phyloP scores from a whole-genome alignment of 2,888 invertebrate species.

The Pseudoips prasinana region DNA sequence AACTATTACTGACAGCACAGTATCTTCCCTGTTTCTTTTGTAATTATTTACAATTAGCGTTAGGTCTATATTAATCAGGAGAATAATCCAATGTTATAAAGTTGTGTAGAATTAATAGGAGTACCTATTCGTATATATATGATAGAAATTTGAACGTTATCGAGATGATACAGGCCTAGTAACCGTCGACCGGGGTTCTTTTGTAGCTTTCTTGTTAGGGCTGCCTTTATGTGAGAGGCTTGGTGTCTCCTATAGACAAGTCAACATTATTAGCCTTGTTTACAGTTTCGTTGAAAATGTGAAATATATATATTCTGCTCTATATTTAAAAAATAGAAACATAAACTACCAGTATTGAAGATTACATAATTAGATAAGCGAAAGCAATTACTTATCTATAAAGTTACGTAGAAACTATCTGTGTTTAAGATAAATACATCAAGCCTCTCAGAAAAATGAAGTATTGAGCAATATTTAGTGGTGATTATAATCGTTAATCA shows the following conservation, averaged over 20 bases:
- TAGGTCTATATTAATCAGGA: conserved; percentile 61
- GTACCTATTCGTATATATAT: conserved; percentile 51
- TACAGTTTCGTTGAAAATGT: too few relatives aligned
- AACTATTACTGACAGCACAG: conserved; percentile 56
- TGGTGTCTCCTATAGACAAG: conserved; percentile 2
- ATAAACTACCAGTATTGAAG: too few relatives aligned
- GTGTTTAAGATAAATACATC: too few relatives aligned
- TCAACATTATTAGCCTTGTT: too few relatives aligned
- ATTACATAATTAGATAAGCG: too few relatives aligned
- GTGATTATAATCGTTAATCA: conserved; percentile 33
- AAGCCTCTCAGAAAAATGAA: too few relatives aligned
- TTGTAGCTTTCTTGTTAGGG: conserved; percentile 15
- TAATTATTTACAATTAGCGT: conserved; percentile 61
- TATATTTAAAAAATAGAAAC: too few relatives aligned
- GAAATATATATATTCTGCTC: too few relatives aligned
- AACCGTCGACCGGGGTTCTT: conserved; percentile 37
- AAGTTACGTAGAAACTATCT: too few relatives aligned
- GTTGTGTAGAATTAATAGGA: conserved; percentile 69
- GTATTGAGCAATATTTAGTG: conserved; percentile 31
- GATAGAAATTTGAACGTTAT: conserved; percentile 42
- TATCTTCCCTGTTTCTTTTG: conserved; percentile 52
- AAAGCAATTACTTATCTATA: too few relatives aligned
- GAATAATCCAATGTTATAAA: conserved; percentile 65
- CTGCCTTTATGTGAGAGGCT: conserved; percentile 20
- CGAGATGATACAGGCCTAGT: conserved; percentile 64